Conservation (phyloP, 2,888 invertebrate species). For the Drosophila niveifrons region DNA sequence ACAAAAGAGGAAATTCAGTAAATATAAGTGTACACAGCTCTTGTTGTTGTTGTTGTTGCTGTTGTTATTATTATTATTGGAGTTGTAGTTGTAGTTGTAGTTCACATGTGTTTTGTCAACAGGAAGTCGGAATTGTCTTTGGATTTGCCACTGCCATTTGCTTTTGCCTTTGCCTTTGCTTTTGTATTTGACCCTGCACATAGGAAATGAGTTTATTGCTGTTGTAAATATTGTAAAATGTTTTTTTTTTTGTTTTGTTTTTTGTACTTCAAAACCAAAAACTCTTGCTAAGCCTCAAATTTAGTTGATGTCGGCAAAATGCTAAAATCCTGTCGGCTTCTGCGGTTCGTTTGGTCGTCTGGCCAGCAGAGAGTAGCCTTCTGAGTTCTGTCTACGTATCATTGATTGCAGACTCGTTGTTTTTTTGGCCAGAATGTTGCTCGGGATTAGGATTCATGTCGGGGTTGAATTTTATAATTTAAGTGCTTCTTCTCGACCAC, state of each 20-base stretch:
- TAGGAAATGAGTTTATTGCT: slow-evolving; percentile 70
- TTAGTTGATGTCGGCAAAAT: slow-evolving; percentile 58
- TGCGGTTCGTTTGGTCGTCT: slow-evolving; percentile 53
- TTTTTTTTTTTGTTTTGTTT: background rate
- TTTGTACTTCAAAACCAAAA: slow-evolving; percentile 5
- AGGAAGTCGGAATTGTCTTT: slow-evolving; percentile 50
- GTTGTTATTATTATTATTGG: slow-evolving; percentile 3
- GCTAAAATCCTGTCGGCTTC: slow-evolving; percentile 67
- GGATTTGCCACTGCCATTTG: slow-evolving; percentile 28
- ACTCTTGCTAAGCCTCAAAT: slow-evolving; percentile 31
- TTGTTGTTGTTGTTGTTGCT: slow-evolving; percentile 12
- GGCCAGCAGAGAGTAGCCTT: slow-evolving; percentile 31
- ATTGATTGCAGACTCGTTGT: slow-evolving; percentile 42
- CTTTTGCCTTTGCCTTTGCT: slow-evolving; percentile 4
- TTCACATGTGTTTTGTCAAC: slow-evolving; percentile 56
- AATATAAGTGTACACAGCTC: slow-evolving; percentile 38
- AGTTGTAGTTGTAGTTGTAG: slow-evolving; percentile 16
- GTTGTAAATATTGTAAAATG: slow-evolving; percentile 71
- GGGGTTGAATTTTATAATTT: slow-evolving; percentile 42
- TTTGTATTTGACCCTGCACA: slow-evolving; percentile 4
- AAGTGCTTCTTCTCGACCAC: slow-evolving; percentile 46
- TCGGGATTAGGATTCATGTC: slow-evolving; percentile 12
- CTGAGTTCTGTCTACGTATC: slow-evolving; percentile 31
- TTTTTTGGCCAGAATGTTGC: slow-evolving; percentile 7
- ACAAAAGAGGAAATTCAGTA: slow-evolving; percentile 48